Base-by-base conservation (phyloP, 2,888 invertebrate genomes). In the Erynnis tages region DNA sequence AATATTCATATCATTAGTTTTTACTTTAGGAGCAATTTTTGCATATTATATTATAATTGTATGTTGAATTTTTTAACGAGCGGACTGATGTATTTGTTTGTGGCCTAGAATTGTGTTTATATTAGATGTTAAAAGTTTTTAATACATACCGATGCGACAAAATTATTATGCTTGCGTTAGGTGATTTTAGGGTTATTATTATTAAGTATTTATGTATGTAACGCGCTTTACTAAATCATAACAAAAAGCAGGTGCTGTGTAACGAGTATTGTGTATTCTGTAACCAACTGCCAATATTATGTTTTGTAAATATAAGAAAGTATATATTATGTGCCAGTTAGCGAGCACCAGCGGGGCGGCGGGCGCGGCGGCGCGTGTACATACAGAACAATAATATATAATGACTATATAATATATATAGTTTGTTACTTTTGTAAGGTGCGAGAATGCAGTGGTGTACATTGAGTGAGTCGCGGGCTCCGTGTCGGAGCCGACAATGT, bases 1-100 rank as follows among this genome's bases (percentile, higher is more conserved):
- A 81, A 77, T 81, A 76, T 87, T 83, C 88, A 89, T 89, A 89
- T 89, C 88, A 89, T 87, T 89, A 89, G 88, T 71, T 87, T 82
- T 82, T 87, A 88, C 81, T 86, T 87, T 87, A 88, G 86, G 73
- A 69, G 72, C 75, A 75, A 77, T 79, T 82, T 79, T 76, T 70
- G 71, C 72, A 66, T 52, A 52, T 46, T 34, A 53, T 53, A 56
- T 57, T 50, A 30, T 60, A 66, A 71, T 73, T 76, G 72, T 78
- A 75, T 77, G 74, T 79, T 81, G 68, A 74, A 70, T 72, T 72
- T 66, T 76, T 74, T 67, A 35, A 66, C 54, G 63, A 71, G 68
- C 68, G 67, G 74, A 79, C 77, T 80, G 79, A 79, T 63, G 63
- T 70, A 71, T 78, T 76, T 66, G 72, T 78, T 77, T 73, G 70